Percentiles rank a stretch among this genome's conserved stretches.
These are phyloP conservation scores for Agonopterix subpropinquella DNA, from an alignment of 2,888 invertebrate species.

Conservation along the genomic window DNA sequence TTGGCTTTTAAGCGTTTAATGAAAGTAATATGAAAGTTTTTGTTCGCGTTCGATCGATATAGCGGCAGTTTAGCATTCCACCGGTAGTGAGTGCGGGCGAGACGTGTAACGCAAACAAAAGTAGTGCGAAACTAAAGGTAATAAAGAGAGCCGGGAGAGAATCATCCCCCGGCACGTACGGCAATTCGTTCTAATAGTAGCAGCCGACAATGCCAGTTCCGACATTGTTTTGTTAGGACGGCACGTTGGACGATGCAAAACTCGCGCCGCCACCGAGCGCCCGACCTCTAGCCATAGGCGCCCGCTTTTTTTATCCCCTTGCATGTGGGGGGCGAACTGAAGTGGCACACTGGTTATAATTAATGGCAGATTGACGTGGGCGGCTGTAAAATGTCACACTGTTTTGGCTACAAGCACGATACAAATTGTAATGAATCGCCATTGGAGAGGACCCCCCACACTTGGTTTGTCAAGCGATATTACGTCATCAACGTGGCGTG, in stretches of 20 bases:
- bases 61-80: slow-evolving; percentile 39
- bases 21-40: slow-evolving; percentile 22
- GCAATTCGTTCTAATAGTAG: slow-evolving; percentile 66
- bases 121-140: slow-evolving; percentile 53
- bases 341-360: slow-evolving; percentile 56
- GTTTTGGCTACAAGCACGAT: slow-evolving; percentile 69
- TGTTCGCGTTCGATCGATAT: slow-evolving; percentile 25
- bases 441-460: slow-evolving; percentile 58
- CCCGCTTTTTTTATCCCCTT: slow-evolving; percentile 33
- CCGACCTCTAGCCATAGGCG: slow-evolving; percentile 25
- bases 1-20: slow-evolving; percentile 23
- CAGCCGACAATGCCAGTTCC: slow-evolving; percentile 46
- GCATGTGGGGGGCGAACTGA: slow-evolving; percentile 59
- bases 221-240: slow-evolving; percentile 51
- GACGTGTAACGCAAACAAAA: slow-evolving; percentile 58
- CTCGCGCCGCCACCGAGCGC: slow-evolving; percentile 13
- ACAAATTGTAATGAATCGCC: slow-evolving; percentile 64
- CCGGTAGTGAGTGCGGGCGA: slow-evolving; percentile 30
- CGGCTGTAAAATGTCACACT: slow-evolving; percentile 59
- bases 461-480: slow-evolving; percentile 50
- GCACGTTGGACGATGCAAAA: slow-evolving; percentile 55
- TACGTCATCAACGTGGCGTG: slow-evolving; percentile 39
- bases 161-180: slow-evolving; percentile 56
- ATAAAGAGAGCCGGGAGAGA: slow-evolving; percentile 44
- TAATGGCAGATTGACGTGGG: slow-evolving; percentile 61